phyloP scores from a whole-genome alignment of 1,140 invertebrate species.

The Idris sp. region DNA sequence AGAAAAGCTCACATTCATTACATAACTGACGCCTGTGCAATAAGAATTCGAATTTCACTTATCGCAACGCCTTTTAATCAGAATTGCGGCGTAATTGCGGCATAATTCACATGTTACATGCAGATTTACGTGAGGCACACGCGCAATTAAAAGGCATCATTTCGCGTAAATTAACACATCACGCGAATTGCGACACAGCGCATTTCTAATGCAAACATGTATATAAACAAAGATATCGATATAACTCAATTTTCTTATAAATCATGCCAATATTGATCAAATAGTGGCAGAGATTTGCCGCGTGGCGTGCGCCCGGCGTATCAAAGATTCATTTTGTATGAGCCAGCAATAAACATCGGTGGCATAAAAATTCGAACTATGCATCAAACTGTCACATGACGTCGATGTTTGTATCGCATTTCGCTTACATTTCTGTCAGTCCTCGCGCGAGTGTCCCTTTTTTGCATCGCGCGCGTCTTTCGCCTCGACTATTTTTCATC shows the following conservation, averaged over 20 bases:
- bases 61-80: constrained; percentile 26
- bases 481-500: constrained; percentile 60
- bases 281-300: constrained; percentile 32
- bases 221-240: not conserved
- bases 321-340: constrained; percentile 62
- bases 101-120: constrained; percentile 28
- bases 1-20: constrained; percentile 8
- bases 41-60: constrained; percentile 19
- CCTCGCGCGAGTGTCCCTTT: constrained; percentile 34
- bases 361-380: constrained; percentile 66
- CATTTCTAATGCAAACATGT: constrained; percentile 7
- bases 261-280: constrained; percentile 61
- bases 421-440: constrained; percentile 59
- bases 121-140: constrained; percentile 31
- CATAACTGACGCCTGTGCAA: constrained; percentile 3
- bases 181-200: not conserved
- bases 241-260: constrained; percentile 61
- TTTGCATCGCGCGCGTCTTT: constrained; percentile 36
- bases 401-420: constrained; percentile 64
- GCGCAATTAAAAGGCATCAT: too few relatives aligned
- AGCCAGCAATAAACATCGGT: constrained; percentile 63
- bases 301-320: constrained; percentile 27
- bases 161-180: constrained; percentile 33
- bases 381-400: constrained; percentile 66
- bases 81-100: constrained; percentile 31